Conservation (phyloP, 2,888 invertebrate species). For the Aethes cnicana region DNA sequence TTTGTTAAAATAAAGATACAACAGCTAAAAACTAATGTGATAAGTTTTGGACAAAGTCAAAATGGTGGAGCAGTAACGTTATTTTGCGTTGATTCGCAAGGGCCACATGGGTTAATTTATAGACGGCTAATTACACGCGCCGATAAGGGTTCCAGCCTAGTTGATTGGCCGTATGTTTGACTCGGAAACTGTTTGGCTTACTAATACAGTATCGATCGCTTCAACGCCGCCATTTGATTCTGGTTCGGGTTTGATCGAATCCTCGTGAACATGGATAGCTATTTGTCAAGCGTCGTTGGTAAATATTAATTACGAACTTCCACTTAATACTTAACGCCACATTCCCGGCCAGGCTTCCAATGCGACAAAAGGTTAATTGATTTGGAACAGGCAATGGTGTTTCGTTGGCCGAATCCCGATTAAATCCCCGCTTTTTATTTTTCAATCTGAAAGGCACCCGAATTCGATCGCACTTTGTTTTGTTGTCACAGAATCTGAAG, state of each 20-base stretch:
- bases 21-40: too few relatives aligned
- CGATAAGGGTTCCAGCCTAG: constrained; percentile 35
- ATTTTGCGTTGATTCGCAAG: neutral
- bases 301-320: constrained; percentile 64
- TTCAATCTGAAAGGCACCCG: too few relatives aligned
- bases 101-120: constrained; percentile 34
- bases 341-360: constrained; percentile 1
- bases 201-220: constrained; percentile 64
- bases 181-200: constrained; percentile 57
- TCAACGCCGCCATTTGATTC: constrained; percentile 44
- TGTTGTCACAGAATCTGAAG: too few relatives aligned
- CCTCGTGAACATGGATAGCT: constrained; percentile 63
- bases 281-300: constrained; percentile 71
- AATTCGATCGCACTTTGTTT: too few relatives aligned
- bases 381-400: constrained; percentile 14
- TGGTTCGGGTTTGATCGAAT: constrained; percentile 56
- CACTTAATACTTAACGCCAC: constrained; percentile 22
- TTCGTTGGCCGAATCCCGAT: neutral
- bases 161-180: constrained; percentile 63
- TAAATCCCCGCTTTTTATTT: neutral
- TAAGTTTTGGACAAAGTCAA: too few relatives aligned
- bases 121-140: constrained; percentile 42
- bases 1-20: too few relatives aligned
- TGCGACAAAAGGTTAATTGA: constrained; percentile 15
- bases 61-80: too few relatives aligned